Conservation (phyloP, 2,888 invertebrate genomes). For the Amitus sp. region DNA sequence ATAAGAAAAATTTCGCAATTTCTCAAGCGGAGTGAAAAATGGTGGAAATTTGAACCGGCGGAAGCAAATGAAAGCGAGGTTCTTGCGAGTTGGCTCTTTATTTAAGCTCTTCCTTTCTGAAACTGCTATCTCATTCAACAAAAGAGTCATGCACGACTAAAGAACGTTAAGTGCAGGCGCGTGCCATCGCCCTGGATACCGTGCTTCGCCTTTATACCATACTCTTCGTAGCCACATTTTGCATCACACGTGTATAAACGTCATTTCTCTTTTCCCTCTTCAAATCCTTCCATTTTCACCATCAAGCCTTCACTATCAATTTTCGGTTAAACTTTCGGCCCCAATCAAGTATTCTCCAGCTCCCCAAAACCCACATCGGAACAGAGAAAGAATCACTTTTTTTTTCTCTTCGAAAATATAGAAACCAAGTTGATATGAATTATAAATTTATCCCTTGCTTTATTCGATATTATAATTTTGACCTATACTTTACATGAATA, state of each 20-base stretch:
- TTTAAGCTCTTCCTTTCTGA: constrained; percentile 4
- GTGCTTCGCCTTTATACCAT: constrained; percentile 5
- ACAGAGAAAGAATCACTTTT: too few relatives aligned
- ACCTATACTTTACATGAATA: too few relatives aligned
- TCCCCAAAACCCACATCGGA: too few relatives aligned
- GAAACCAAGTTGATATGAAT: too few relatives aligned
- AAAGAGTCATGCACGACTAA: constrained; percentile 14
- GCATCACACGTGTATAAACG: constrained; percentile 11
- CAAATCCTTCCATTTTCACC: not conserved
- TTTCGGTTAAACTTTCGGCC: too few relatives aligned
- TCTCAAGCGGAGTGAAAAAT: not conserved
- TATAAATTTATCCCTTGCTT: too few relatives aligned
- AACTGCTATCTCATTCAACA: constrained; percentile 14
- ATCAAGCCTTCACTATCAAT: too few relatives aligned
- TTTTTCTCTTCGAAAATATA: too few relatives aligned
- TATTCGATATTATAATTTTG: too few relatives aligned
- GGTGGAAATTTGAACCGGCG: not conserved
- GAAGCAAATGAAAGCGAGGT: too few relatives aligned
- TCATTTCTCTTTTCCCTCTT: not conserved
- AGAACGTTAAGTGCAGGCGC: constrained; percentile 22
- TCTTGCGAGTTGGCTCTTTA: not conserved
- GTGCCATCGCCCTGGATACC: constrained; percentile 31
- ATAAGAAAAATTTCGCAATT: not conserved
- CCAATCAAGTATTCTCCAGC: too few relatives aligned
- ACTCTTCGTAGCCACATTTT: not conserved